phyloP scores from a whole-genome alignment of 2,888 invertebrate species.

The Diaphora mendica region DNA sequence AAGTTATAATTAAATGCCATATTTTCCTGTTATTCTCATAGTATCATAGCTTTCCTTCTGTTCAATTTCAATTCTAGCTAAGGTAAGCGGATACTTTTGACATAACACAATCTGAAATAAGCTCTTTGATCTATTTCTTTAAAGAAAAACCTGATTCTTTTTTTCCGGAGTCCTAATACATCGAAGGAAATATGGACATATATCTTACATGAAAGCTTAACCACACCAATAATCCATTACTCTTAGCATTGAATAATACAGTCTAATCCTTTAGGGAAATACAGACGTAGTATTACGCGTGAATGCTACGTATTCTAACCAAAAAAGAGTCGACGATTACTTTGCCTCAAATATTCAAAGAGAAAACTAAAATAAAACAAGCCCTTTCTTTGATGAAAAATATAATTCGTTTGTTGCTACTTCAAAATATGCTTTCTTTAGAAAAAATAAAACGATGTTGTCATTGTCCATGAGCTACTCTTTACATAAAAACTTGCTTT shows the following conservation, averaged over 20 bases:
- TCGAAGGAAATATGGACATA: not conserved
- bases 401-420: not conserved
- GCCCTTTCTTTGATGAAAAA: not conserved
- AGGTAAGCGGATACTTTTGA: too few species aligned
- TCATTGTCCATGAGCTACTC: not conserved
- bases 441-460: not conserved
- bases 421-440: not conserved
- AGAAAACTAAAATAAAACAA: constrained; percentile 3
- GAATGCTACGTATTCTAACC: not conserved
- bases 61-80: too few species aligned
- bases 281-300: not conserved
- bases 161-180: not conserved
- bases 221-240: not conserved
- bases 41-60: too few species aligned
- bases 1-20: too few species aligned
- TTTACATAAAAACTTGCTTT: not conserved
- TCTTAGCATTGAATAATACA: not conserved
- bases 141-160: not conserved
- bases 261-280: constrained; percentile 7
- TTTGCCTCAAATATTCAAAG: not conserved
- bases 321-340: not conserved
- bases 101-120: too few species aligned
- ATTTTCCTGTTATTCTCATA: too few species aligned
- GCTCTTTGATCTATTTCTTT: not conserved
- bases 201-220: not conserved